Base-by-base conservation (phyloP, 2,113 vertebrate species). In the Numenius arquata region DNA sequence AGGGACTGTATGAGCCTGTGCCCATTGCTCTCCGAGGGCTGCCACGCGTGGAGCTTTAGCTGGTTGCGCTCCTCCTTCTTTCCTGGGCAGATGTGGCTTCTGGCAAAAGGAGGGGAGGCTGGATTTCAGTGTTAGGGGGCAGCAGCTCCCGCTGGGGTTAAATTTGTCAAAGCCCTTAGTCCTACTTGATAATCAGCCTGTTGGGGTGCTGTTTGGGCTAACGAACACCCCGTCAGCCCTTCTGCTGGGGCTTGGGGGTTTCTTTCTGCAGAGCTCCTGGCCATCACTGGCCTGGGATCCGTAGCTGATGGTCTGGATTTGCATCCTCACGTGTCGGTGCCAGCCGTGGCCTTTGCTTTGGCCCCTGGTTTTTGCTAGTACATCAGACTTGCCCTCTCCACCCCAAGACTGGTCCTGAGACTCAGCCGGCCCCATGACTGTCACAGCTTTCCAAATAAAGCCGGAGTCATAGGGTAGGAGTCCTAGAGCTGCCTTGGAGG, bases 261-360 rank as follows among this genome's bases (percentile, higher is more conserved):
- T 14, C 40, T 14, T 32, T 56, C 63, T 38, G 67, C 48, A 1
- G 22, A 18, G 26, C 36, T 79, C 12, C 55, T 20, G 63, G 70
- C 58, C 2, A 3, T 43, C 27, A 36, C 63, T 55, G 61, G 67
- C 52, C 40, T 6, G 0, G 70, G 34, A 34, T 19, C 75, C 3
- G 0, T 3, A 7, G 21, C 0, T 11, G 19, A 3, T 22, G 34
- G 26, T 2, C 5, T 45, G 76, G 22, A 4, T 71, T 30, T 30
- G 29, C 29, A 30, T 56, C 30, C 48, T 40, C 11, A 1, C 2
- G 0, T 38, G 62, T 4, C 11, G 6, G 38, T 58, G 67, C 41
- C 43, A 18, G 14, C n/a, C 6, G 0, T 4, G 17, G 40, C 61
- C 84, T 59, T 75, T 85, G 65, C 61, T 34, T 12, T 32, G 85